A percentile compares a stretch with the other conserved stretches of the same genome.
Conservation (phyloP, 2,797 vertebrate species). For the Momotus momota region DNA sequence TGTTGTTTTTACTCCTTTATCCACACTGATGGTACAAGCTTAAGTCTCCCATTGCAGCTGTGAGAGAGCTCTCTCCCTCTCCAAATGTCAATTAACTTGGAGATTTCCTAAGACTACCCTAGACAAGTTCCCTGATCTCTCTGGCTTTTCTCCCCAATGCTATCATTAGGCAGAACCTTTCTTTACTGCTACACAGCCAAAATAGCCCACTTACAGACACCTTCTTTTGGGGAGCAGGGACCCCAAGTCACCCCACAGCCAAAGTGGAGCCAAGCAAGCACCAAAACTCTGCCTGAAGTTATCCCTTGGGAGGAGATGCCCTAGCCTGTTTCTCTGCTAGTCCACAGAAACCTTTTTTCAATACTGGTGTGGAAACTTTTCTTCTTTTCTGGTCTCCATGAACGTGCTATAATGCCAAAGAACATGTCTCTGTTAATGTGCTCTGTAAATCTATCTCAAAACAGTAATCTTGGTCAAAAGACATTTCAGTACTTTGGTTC, state of each 20-base stretch:
- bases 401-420: background rate
- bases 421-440: background rate
- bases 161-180: background rate
- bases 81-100: background rate
- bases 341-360: background rate
- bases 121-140: background rate
- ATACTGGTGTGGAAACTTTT: conserved; percentile 10
- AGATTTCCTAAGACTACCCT: background rate
- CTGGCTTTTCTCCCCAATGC: background rate
- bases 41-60: background rate
- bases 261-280: background rate
- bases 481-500: conserved; percentile 52
- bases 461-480: conserved; percentile 56
- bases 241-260: background rate
- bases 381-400: background rate
- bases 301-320: background rate
- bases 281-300: background rate
- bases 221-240: background rate
- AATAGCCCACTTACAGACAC: background rate
- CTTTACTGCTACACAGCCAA: background rate
- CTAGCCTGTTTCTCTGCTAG: background rate
- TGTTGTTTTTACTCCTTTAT: background rate
- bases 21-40: background rate
- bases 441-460: conserved; percentile 47
- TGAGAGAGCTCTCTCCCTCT: background rate